These are phyloP conservation scores for Siniperca chuatsi DNA, from an alignment of 2,113 vertebrate genomes.

Conservation along the genomic window DNA sequence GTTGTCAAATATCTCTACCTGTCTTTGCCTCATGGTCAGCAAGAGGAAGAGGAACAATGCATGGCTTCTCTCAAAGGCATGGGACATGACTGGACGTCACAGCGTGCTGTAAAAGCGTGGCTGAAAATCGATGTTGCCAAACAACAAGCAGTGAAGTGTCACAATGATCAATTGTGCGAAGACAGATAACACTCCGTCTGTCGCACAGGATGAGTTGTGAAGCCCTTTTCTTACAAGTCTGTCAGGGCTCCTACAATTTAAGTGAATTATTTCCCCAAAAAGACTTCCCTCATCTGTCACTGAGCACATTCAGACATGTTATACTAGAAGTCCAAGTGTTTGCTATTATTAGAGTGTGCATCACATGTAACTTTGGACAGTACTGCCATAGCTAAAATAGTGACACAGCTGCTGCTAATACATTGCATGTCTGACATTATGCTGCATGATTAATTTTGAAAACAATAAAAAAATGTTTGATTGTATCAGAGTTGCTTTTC, in stretches of 20 bases:
- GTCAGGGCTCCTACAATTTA: slow-evolving; percentile 26
- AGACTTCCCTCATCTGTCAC: slow-evolving; percentile 41
- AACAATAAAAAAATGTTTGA: not conserved
- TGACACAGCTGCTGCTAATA: slow-evolving; percentile 49
- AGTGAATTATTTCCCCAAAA: slow-evolving; percentile 36
- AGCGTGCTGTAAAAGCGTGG: slow-evolving; percentile 43
- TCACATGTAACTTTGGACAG: slow-evolving; percentile 49
- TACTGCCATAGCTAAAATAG: slow-evolving; percentile 38
- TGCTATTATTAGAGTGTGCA: slow-evolving; percentile 54
- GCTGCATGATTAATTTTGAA: not conserved
- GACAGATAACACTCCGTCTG: slow-evolving; percentile 44
- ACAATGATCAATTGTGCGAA: slow-evolving; percentile 43
- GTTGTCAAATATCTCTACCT: slow-evolving; percentile 15
- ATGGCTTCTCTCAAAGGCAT: slow-evolving; percentile 17
- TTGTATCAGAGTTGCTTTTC: not conserved
- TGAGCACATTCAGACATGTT: slow-evolving; percentile 39
- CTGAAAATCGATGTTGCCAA: slow-evolving; percentile 61
- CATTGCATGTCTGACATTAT: slow-evolving; percentile 1
- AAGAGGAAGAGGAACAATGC: slow-evolving; percentile 32
- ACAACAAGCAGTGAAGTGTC: slow-evolving; percentile 55
- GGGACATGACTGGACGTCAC: slow-evolving; percentile 52
- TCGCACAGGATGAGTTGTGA: slow-evolving; percentile 23
- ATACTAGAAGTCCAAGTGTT: slow-evolving; percentile 39
- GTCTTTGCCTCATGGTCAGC: slow-evolving; percentile 8
- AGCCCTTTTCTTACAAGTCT: slow-evolving; percentile 20